Base-by-base conservation (phyloP, 1,140 invertebrate species). In the Nebria ingens region DNA sequence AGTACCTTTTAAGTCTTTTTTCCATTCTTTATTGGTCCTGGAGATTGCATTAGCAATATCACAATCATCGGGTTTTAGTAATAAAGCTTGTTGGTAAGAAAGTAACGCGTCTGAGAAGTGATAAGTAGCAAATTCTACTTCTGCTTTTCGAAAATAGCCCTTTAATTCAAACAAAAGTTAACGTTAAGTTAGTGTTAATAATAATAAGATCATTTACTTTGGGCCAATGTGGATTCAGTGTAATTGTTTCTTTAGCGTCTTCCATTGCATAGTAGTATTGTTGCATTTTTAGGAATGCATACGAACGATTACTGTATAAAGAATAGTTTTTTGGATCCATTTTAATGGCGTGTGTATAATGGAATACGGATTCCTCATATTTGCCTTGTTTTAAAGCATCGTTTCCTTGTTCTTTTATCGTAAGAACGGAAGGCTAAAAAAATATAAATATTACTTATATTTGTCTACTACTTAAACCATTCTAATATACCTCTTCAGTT, bases 301-400 rank as follows among this genome's bases (percentile, higher is more conserved):
- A 78, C 2, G 87, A 91, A 65, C 89, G 73, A 68, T 91, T 91
- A 64, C 87, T 89, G 66, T 87, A 86, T 2, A 90, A 67, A 4
- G 81, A 74, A 68, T 79, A 81, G 72, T 89, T 88, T 50, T 74
- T 75, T 21, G 80, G 78, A 61, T 89, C 85, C 55, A 83, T 66
- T 73, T 88, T 87, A 62, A 91, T 82, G 1, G 86, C 88, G 65
- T 87, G 79, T 12, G 84, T 86, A 65, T 90, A 91, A 72, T 89
- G 84, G 52, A 90, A 70, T 55, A 88, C 77, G 17, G 89, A 87
- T 71, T 89, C 87, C 60, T 80, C 79, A 68, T 76, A 85, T 62
- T 87, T 87, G 54, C 78, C 76, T 61, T 83, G 75, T 68, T 83
- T 84, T 9, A 90, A 78, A 70, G 84, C 86, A 51, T 81, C 77